A percentile compares a stretch with the other conserved stretches of the same genome.
Conservation (phyloP, 2,113 vertebrate genomes). For the Climacteris rufus region DNA sequence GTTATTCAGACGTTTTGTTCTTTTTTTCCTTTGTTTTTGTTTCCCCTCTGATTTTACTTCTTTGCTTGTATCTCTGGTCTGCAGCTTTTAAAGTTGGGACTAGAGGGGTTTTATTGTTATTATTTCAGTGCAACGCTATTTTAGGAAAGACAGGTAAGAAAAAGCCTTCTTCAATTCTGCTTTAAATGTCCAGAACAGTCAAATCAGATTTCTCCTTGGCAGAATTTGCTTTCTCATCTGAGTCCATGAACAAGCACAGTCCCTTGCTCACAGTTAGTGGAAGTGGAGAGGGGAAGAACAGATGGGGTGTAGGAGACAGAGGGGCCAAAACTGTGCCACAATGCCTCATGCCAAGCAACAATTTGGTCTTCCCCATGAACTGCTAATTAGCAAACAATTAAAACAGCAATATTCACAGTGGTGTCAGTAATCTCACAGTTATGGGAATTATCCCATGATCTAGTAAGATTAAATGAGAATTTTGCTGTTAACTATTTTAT, state of each 20-base stretch:
- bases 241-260: neutral
- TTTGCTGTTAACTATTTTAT: conserved; percentile 18
- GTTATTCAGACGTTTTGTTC: neutral
- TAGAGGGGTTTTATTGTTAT: neutral
- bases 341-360: neutral
- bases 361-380: conserved; percentile 34
- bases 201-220: neutral
- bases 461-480: neutral
- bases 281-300: neutral
- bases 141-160: neutral
- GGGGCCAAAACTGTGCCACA: neutral
- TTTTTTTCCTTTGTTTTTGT: accelerated
- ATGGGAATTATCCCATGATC: conserved; percentile 8
- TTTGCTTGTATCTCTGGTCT: neutral
- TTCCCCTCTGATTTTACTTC: neutral
- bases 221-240: neutral
- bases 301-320: neutral
- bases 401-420: conserved; percentile 29
- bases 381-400: conserved; percentile 63
- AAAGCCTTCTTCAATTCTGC: neutral
- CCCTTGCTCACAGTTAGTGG: neutral
- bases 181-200: neutral
- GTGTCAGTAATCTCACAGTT: conserved; percentile 27
- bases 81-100: neutral
- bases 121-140: neutral